Percentiles rank a stretch among this genome's conserved stretches.
These are phyloP conservation scores for Phrynosoma platyrhinos DNA, from an alignment of 2,113 vertebrate genomes.

Conservation along the genomic window DNA sequence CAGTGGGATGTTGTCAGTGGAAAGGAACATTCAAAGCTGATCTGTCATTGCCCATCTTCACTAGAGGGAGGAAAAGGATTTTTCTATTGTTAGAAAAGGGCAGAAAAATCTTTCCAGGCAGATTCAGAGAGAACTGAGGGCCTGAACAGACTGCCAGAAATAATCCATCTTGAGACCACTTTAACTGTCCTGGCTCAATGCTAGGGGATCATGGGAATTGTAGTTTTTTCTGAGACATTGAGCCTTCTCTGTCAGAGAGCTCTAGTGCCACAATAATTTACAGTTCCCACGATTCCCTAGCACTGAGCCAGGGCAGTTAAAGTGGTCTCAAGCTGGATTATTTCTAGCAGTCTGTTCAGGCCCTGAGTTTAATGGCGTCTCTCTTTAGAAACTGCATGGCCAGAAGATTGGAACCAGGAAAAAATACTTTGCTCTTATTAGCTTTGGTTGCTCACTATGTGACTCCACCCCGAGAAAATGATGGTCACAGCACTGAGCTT, in stretches of 20 bases:
- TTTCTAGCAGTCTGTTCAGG: too few relatives aligned
- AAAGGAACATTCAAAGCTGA: background rate
- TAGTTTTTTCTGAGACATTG: too few relatives aligned
- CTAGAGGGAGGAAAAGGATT: constrained; percentile 38
- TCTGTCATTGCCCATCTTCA: constrained; percentile 23
- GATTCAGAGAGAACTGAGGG: background rate
- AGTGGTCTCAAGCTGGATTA: too few relatives aligned
- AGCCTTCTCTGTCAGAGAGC: too few relatives aligned
- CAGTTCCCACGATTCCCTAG: too few relatives aligned
- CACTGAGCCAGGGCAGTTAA: too few relatives aligned
- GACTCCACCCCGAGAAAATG: background rate
- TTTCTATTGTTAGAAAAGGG: constrained; percentile 32
- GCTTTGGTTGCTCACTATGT: background rate
- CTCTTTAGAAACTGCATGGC: background rate
- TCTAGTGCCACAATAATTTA: too few relatives aligned
- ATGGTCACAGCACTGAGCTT: background rate
- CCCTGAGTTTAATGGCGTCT: background rate
- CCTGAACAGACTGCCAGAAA: too few relatives aligned
- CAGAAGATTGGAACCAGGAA: background rate
- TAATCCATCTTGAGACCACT: too few relatives aligned
- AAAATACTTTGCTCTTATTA: background rate
- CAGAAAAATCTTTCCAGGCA: constrained; percentile 10
- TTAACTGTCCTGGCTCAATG: too few relatives aligned
- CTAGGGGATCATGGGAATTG: too few relatives aligned
- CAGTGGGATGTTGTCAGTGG: constrained; percentile 12